Evolutionary conservation across 2,888 invertebrate genomes (phyloP), one percentile per base, ranked within the genome.

Genomic region (Ecdyonurus torrentis): DNA sequence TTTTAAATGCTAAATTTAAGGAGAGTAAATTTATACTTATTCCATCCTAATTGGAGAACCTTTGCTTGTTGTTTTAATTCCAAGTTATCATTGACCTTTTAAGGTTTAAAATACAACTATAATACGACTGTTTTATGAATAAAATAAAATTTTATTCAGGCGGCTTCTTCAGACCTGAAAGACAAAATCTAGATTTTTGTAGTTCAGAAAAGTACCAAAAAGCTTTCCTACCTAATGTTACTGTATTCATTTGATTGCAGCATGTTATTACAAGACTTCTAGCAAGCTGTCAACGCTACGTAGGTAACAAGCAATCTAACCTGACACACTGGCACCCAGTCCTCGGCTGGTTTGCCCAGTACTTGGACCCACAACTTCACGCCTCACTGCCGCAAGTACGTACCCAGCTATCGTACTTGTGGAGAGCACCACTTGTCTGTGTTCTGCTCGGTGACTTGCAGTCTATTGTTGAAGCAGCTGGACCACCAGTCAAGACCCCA

Each of bases 321-420:
- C 81, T 95, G 61, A 92, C 93, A 60, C 93, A 96, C 75, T 99
- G 97, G 97, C 97, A 99, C 76, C 97, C 97, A 2, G 86, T 98
- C 23, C 81, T 99, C 15, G 98, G 98, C 52, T 98, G 97, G 95
- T 95, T 96, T 73, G 83, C 87, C 0, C 87, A 89, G 66, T 80
- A 84, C 1, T 79, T 84, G 60, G 86, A 87, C 70, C 74, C 77
- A 0, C 83, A 83, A 64, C 77, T 89, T 1, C 85, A 89, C 62
- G 87, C 86, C 25, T 80, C 87, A 0, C 83, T 89, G 76, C 80
- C 81, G 0, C 81, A 81, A 68, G 82, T 91, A 18, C 74, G 76
- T 61, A 72, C 74, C 3, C 91, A 91, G 72, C 73, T 92, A 52
- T 82, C 85, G 15, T 75, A 84, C 63, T 74, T 91, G 3, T 91